A percentile compares a stretch with the other conserved stretches of the same genome.
phyloP scores from a whole-genome alignment of 2,113 vertebrate species.

The Apistogramma diplotaenia region DNA sequence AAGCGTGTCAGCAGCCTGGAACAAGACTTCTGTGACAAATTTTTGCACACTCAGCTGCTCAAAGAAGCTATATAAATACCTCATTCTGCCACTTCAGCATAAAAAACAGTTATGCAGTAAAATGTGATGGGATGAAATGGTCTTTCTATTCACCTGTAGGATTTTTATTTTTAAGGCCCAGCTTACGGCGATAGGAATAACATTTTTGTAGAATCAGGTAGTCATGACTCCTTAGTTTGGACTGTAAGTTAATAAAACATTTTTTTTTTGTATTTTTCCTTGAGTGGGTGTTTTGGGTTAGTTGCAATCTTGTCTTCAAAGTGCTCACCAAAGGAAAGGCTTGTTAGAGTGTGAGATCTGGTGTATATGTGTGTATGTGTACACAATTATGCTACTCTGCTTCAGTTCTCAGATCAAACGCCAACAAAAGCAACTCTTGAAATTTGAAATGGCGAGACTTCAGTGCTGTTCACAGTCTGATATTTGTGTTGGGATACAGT shows the following conservation, averaged over 20 bases:
- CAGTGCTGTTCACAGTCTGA: slow-evolving; percentile 55
- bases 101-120: neutral
- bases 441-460: slow-evolving; percentile 73
- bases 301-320: slow-evolving; percentile 61
- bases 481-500: slow-evolving; percentile 70
- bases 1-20: slow-evolving; percentile 24
- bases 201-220: neutral
- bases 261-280: slow-evolving; percentile 44
- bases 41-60: slow-evolving; percentile 8
- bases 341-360: slow-evolving; percentile 43
- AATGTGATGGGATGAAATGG: neutral
- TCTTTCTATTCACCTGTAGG: neutral
- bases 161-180: neutral
- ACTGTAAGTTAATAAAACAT: slow-evolving; percentile 35
- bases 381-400: slow-evolving; percentile 59
- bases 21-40: neutral
- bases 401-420: slow-evolving; percentile 68
- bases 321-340: slow-evolving; percentile 40
- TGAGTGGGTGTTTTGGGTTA: slow-evolving; percentile 58
- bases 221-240: neutral
- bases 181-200: neutral
- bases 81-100: slow-evolving; percentile 9
- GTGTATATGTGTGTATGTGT: slow-evolving; percentile 44
- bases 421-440: slow-evolving; percentile 73
- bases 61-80: neutral